Base-by-base conservation (phyloP, 2,888 invertebrate species). In the Gari tellinella region DNA sequence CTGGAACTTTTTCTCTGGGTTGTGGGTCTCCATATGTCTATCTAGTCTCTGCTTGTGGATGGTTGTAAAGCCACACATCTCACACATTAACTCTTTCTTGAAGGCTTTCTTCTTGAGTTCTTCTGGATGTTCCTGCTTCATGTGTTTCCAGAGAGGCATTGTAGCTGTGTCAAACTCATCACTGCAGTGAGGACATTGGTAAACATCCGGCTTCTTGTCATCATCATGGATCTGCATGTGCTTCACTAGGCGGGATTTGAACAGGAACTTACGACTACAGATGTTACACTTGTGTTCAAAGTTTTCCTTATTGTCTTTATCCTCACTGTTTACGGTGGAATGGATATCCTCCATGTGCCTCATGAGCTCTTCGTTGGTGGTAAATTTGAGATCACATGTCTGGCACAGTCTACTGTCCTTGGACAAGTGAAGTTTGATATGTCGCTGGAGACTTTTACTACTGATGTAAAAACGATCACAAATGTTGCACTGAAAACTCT, bases 21-120 rank as follows among this genome's bases (percentile, higher is more conserved):
- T 74, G 51, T 79, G 79, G n/a, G 69, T 72, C 46, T 79, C 72
- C 51, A 65, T 43, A 49, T 79, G 79, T 26, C 79, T 31, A 14
- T 62, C 49, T 15, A 79, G 23, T 53, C 79, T 51, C 58, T 74
- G 67, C 25, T 68, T 72, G 38, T 62, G 38, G 1, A 41, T 5
- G 1, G 79, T 65, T 2, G 53, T 45, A 41, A 74, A 79, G 3
- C 67, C 67, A 55, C 79, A 79, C 0, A 48, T 38, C 43, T 74
- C 62, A 68, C 79, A 79, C n/a, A 62, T 52, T 17, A 61, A 60
- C 1, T 53, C 45, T 38, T 65, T 70, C 26, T 23, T 62, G 40
- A 57, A 48, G 1, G 31, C n/a, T 17, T 52, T 70, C 2, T 17
- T 26, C 51, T 67, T 48, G 2, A 53, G 37, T 58, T 62, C 68